Percentiles rank a stretch among this genome's conserved stretches.
Evolutionary conservation across 2,888 invertebrate genomes (phyloP).

Genomic region (Cantharis flavilabris): DNA sequence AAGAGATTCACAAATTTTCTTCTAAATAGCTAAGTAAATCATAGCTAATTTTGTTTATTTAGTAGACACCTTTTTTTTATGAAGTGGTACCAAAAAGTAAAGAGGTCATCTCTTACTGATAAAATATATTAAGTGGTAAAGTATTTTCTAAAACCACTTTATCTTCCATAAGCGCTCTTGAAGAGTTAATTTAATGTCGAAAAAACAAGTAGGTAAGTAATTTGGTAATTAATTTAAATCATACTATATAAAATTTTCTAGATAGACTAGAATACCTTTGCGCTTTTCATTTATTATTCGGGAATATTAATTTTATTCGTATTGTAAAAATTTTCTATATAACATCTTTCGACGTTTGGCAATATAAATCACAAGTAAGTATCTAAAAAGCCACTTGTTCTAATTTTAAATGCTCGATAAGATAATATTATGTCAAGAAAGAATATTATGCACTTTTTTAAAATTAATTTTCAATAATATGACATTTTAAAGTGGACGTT

Average conservation of each 20-base stretch:
- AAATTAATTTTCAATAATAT: background rate
- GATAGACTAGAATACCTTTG: too few relatives aligned
- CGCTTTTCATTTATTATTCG: too few relatives aligned
- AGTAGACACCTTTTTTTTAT: background rate
- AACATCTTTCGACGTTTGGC: background rate
- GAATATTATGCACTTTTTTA: background rate
- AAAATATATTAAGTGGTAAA: background rate
- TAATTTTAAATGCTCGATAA: background rate
- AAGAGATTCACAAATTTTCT: too few relatives aligned
- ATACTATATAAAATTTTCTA: background rate
- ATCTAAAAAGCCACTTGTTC: background rate
- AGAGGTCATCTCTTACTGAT: background rate
- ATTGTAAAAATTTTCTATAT: too few relatives aligned
- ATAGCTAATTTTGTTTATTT: background rate
- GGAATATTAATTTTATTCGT: too few relatives aligned
- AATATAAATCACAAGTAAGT: background rate
- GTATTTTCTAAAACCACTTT: background rate
- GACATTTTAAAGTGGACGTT: background rate
- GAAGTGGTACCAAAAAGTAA: background rate
- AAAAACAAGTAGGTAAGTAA: background rate
- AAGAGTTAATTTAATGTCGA: background rate
- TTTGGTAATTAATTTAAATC: background rate
- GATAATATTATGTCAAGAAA: background rate
- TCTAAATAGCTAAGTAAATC: too few relatives aligned
- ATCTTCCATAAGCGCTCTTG: background rate